Conservation (phyloP, 2,797 vertebrate genomes). For the Pterois miles region DNA sequence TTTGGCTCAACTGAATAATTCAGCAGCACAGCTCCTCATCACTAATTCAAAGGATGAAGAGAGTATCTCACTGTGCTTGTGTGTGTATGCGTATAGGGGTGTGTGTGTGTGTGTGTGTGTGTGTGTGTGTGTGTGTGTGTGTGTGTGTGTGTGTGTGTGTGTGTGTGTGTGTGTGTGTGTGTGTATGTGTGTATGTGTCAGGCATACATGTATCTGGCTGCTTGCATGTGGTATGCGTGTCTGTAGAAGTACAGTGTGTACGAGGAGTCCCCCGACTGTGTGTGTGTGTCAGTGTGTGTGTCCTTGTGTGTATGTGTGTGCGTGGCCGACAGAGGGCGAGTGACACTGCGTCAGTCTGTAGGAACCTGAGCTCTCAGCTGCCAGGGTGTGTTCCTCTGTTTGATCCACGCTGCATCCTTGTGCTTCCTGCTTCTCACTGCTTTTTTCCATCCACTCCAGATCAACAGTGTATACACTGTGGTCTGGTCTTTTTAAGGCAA, state of each 20-base stretch:
- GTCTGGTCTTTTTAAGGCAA: not conserved
- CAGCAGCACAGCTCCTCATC: conserved; percentile 69
- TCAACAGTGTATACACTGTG: not conserved
- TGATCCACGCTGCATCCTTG: not conserved
- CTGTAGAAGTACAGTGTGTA: conserved; percentile 17
- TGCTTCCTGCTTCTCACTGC: conserved; percentile 13
- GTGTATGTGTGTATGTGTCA: conserved; percentile 8
- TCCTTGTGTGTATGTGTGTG: conserved; percentile 15
- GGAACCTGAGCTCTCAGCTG: conserved; percentile 52
- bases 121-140: not conserved
- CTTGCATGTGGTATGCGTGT: not conserved
- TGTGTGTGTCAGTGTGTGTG: conserved; percentile 1
- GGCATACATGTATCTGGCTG: not conserved
- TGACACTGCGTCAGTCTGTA: conserved; percentile 55
- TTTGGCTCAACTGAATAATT: conserved; percentile 76
- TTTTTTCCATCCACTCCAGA: not conserved
- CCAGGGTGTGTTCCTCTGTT: conserved; percentile 41
- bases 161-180: conserved; percentile 7
- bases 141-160: conserved; percentile 5
- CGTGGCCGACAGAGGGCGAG: not conserved
- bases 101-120: not conserved
- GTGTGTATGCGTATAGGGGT: not conserved
- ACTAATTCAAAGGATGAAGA: conserved; percentile 74
- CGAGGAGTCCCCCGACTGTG: not conserved
- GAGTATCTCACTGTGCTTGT: conserved; percentile 41